Evolutionary conservation across 2,888 invertebrate genomes (phyloP), one percentile per base, ranked within the genome.

Genomic region (Folsomia manolachei): DNA sequence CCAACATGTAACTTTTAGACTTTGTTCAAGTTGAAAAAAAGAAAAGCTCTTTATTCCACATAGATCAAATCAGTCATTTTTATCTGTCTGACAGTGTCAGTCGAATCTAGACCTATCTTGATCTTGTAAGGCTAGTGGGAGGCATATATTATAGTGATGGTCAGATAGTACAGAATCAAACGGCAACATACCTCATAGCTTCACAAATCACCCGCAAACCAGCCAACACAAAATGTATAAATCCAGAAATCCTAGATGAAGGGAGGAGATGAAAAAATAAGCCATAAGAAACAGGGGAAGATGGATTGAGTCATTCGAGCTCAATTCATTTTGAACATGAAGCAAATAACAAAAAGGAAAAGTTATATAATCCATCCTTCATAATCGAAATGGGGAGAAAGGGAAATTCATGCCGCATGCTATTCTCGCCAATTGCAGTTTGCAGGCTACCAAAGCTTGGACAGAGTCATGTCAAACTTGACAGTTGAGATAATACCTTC

Each of bases 11-110:
- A n/a, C n/a, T 56, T 56, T 56, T 7, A 7, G 56, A 56, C 56
- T 56, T 51, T 14, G 56, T 56, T 4, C 4, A 39, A 39, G 39
- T 39, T 9, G 39, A 9, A 62, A 19, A 62, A 62, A 25, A 24
- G 23, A 62, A 62, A 24, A 23, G 62, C 27, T 66, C n/a, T 52
- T 52, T 52, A 66, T 66, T 66, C 65, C 25, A 66, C 23, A 27
- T 51, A 66, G 27, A 71, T 71, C 66, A 71, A 71, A 71, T 71
- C 71, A 66, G 67, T 67, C 71, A 71, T 67, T 71, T 60, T 61
- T 63, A 66, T 71, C 67, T 51, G 71, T 52, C 65, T 7, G 7
- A n/a, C 14, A 4, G 4, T 39, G 39, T 39, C 39, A 39, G 39
- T 39, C 39, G 14, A 14, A 39, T 39, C 39, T 39, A 4, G 4